Evolutionary conservation across 2,888 invertebrate species (phyloP), one percentile per base, ranked within the genome.

Genomic region (Criorhina ranunculi): DNA sequence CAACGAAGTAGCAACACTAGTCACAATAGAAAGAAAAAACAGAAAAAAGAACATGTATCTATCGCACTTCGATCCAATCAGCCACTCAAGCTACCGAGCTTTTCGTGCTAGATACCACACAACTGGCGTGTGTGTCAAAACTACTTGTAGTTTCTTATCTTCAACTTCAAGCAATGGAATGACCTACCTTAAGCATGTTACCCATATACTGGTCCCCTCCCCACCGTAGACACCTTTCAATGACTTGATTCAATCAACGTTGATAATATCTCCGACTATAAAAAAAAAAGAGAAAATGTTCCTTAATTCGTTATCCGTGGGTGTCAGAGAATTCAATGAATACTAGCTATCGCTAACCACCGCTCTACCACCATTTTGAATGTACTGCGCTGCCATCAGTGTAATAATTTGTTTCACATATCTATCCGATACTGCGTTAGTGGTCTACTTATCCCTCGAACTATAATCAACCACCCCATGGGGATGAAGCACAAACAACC

Each of bases 191-290:
- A 64, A 64, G 31, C 19, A 19, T 64, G 64, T 35, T 37, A 12
- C 4, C 35, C 31, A 24, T n/a, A 24, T n/a, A n/a, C n/a, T n/a
- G n/a, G 33, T 33, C 33, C 33, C 33, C 29, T n/a, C 60, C 15
- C 31, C 42, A 11, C 9, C 12, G 3, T n/a, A n/a, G 29, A 40
- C 12, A 31, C 60, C 29, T 42, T 64, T 49, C 64, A 46, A 64
- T 35, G 49, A 35, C 49, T 64, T 64, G 64, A 64, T 64, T 64
- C 64, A 64, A 64, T 64, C 64, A 64, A 35, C 62, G 17, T n/a
- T 44, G 62, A 62, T 62, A 62, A 31, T 24, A 53, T 53, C 12
- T 33, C n/a, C 49, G 31, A 15, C 33, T 15, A 19, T 5, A 35
- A 19, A 11, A 17, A 35, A 55, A 17, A 19, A 31, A n/a, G n/a